Percentiles rank a stretch among this genome's conserved stretches.
Evolutionary conservation across 2,888 invertebrate species (phyloP).

Genomic region (Galerucella nymphaeae): DNA sequence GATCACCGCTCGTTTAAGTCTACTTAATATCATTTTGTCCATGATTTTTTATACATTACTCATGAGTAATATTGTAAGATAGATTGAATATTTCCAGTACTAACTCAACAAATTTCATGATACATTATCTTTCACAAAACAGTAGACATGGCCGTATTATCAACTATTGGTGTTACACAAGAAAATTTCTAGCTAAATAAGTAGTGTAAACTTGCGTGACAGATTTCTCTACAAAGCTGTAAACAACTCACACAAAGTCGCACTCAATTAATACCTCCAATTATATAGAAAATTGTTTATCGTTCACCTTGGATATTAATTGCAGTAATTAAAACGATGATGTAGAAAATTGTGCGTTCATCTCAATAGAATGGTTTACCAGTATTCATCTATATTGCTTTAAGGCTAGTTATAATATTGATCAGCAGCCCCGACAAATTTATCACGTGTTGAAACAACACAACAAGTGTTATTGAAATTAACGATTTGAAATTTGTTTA

Average conservation of each 20-base stretch:
- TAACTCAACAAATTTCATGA: too few relatives aligned
- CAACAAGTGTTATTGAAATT: not conserved
- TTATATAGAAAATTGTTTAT: slow-evolving; percentile 19
- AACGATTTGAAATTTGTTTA: not conserved
- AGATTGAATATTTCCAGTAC: too few relatives aligned
- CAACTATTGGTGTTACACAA: not conserved
- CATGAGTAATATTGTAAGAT: too few relatives aligned
- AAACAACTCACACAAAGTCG: slow-evolving; percentile 7
- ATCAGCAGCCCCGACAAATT: not conserved
- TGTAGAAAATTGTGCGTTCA: slow-evolving; percentile 14
- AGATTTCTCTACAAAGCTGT: slow-evolving; percentile 4
- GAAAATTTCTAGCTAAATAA: not conserved
- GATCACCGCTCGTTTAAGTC: too few relatives aligned
- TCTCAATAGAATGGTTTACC: not conserved
- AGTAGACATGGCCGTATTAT: too few relatives aligned
- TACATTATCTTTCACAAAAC: too few relatives aligned
- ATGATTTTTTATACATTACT: too few relatives aligned
- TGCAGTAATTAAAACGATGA: slow-evolving; percentile 24
- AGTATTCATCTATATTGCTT: not conserved
- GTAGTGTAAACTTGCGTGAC: not conserved
- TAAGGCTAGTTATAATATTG: not conserved
- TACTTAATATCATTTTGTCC: too few relatives aligned
- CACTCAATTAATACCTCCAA: slow-evolving; percentile 24
- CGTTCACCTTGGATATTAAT: slow-evolving; percentile 22
- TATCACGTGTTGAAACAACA: not conserved